phyloP scores from a whole-genome alignment of 2,113 vertebrate species.

The Jaculus jaculus region DNA sequence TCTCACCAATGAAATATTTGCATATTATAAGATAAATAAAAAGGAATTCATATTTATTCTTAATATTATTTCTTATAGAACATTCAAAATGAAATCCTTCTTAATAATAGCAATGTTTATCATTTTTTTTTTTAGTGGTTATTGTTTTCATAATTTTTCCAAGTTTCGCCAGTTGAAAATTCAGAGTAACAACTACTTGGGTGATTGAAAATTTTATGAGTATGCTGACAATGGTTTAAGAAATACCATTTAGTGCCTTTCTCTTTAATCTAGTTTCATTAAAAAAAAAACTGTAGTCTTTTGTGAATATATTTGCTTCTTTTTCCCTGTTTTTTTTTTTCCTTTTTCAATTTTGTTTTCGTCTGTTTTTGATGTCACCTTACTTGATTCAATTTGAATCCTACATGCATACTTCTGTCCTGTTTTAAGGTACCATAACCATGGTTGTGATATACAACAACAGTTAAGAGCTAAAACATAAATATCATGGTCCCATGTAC shows the following conservation, averaged over 20 bases:
- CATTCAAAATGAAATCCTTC: background rate
- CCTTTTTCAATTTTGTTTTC: too few relatives aligned
- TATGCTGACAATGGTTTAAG: background rate
- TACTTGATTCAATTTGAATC: background rate
- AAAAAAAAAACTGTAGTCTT: background rate
- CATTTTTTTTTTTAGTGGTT: background rate
- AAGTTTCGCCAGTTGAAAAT: slow-evolving; percentile 11
- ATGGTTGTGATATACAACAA: background rate
- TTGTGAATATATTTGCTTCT: background rate
- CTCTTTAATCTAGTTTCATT: background rate
- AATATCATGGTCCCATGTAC: background rate
- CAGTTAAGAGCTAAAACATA: background rate
- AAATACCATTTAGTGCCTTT: accelerated
- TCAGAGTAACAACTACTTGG: background rate
- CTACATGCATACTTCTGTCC: background rate
- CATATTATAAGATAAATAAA: background rate
- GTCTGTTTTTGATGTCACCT: background rate
- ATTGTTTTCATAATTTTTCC: slow-evolving; percentile 1
- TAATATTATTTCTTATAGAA: background rate
- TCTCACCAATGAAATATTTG: background rate
- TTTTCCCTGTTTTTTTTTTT: background rate
- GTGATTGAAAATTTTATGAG: background rate
- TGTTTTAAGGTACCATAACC: background rate
- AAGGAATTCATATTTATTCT: background rate
- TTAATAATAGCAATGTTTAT: background rate